Percentiles rank a stretch among this genome's conserved stretches.
These are phyloP conservation scores for Molossus molossus DNA, from an alignment of 2,797 vertebrate genomes.

Conservation along the genomic window DNA sequence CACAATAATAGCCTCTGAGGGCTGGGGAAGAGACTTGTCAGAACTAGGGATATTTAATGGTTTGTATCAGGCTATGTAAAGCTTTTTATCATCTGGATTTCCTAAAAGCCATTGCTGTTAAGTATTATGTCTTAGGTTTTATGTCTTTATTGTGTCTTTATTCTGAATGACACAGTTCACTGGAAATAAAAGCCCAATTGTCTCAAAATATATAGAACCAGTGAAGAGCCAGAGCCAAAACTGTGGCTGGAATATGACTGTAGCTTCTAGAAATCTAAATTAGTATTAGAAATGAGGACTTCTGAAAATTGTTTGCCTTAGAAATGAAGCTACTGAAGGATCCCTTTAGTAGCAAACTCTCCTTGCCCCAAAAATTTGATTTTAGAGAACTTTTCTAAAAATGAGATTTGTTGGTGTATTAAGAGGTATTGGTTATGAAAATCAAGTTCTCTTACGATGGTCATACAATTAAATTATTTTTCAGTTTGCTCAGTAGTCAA, in stretches of 20 bases:
- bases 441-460: constrained; percentile 9
- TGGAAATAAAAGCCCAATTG: constrained; percentile 59
- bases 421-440: constrained; percentile 12
- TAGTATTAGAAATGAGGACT: constrained; percentile 34
- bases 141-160: neutral
- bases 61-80: constrained; percentile 30
- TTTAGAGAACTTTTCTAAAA: constrained; percentile 62
- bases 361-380: neutral
- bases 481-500: neutral
- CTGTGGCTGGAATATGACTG: neutral
- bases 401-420: neutral
- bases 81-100: constrained; percentile 55
- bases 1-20: neutral
- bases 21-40: constrained; percentile 24
- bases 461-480: neutral
- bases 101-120: constrained; percentile 10
- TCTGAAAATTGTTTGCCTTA: constrained; percentile 41
- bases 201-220: constrained; percentile 60
- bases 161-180: constrained; percentile 18
- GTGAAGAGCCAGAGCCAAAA: constrained; percentile 48
- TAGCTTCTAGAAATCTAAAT: constrained; percentile 57
- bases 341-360: constrained; percentile 46
- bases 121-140: neutral
- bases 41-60: neutral
- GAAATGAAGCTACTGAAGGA: constrained; percentile 52